phyloP scores from a whole-genome alignment of 2,113 vertebrate genomes.

The Rhinogobius similis region DNA sequence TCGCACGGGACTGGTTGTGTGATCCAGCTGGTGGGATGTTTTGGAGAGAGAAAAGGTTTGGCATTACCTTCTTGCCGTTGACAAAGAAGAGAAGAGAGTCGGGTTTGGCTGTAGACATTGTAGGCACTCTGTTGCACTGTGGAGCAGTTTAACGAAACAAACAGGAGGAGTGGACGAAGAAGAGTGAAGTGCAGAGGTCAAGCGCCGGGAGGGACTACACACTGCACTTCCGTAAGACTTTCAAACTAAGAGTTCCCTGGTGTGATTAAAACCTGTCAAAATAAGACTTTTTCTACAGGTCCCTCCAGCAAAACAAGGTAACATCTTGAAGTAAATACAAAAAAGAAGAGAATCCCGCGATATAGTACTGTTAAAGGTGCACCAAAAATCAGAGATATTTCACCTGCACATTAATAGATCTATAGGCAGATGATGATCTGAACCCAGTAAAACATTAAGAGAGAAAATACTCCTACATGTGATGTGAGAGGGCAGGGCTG shows the following conservation, averaged over 20 bases:
- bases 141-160: neutral
- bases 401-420: no score
- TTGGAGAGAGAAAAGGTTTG: neutral
- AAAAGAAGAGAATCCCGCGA: no score
- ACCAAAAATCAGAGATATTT: neutral
- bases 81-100: slow-evolving; percentile 4
- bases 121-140: no score
- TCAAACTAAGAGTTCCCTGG: neutral
- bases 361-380: neutral
- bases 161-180: neutral
- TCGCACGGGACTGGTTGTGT: neutral
- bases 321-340: neutral
- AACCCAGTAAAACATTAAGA: no score
- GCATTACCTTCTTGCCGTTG: slow-evolving; percentile 4
- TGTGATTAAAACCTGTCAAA: neutral
- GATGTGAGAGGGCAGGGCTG: neutral
- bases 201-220: no score
- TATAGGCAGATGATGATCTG: no score
- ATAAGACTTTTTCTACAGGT: neutral
- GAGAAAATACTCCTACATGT: no score
- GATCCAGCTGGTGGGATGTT: no score
- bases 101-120: neutral
- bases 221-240: neutral
- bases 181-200: neutral
- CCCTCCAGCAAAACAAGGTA: neutral